Base-by-base conservation (phyloP, 2,113 vertebrate species). In the Romanogobio albipinnatus region DNA sequence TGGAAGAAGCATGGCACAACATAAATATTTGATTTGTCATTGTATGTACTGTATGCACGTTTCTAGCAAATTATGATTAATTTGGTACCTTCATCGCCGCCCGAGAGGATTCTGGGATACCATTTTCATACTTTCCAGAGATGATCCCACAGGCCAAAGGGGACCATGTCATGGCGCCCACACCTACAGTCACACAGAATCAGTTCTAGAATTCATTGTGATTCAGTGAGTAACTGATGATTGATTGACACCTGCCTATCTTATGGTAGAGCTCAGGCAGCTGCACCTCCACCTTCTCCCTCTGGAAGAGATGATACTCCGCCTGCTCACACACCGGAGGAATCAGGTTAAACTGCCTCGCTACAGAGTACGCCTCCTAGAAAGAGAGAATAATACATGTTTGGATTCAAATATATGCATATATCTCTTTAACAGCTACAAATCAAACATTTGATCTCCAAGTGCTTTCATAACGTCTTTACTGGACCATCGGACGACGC, bases 151-250 rank as follows among this genome's bases (percentile, higher is more conserved):
- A 99, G 43, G 98, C 98, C 36, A 99, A 95, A 0, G 98, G 98
- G 47, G 98, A 99, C 98, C 98, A 99, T 0, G 98, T 99, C 97
- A 99, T 98, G 0, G 98, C 98, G 22, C 98, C 98, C 0, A 99
- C 97, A 33, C 98, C 98, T 99, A 85, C 71, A 87, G 51, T 43
- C 97, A 26, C 97, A 85, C 62, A 85, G n/a, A 29, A 29, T 29
- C 29, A 29, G 29, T 29, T 29, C 29, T 29, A 29, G 29, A 1
- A 29, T 13, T 74, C 11, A 74, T 6, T 9, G 14, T 33, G 66
- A 53, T 19, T 26, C 7, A 22, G 61, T n/a, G 74, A 15, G 36
- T 26, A 19, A 43, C 36, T 10, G 33, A 26, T 81, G 58, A 76
- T 39, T 56, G 62, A n/a, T n/a, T 86, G 86, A 89, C 66, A 91